phyloP scores from a whole-genome alignment of 2,888 invertebrate genomes.

The Oasisia sp. region DNA sequence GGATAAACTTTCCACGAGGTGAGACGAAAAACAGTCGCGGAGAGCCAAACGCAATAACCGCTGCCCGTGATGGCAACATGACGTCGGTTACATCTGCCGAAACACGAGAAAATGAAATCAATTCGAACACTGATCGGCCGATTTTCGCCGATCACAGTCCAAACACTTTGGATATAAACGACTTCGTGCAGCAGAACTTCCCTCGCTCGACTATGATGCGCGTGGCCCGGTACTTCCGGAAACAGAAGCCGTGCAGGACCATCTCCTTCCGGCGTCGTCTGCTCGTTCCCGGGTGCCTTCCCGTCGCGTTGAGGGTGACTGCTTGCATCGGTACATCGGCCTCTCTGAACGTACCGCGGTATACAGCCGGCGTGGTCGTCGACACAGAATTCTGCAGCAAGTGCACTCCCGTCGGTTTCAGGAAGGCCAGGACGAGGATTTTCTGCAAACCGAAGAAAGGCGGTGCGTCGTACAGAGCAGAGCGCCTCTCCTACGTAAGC shows the following conservation, averaged over 20 bases:
- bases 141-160: neutral
- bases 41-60: neutral
- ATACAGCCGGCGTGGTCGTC: neutral
- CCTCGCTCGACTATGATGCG: neutral
- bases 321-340: neutral
- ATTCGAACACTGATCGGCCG: neutral
- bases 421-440: neutral
- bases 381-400: conserved; percentile 6
- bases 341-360: neutral
- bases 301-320: neutral
- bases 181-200: neutral
- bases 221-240: neutral
- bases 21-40: neutral
- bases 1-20: neutral
- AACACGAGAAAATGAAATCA: neutral
- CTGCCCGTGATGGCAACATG: neutral
- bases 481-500: neutral
- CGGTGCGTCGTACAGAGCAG: neutral
- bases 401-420: neutral
- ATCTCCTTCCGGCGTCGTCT: neutral
- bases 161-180: neutral
- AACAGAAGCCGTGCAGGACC: neutral
- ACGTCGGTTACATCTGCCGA: neutral
- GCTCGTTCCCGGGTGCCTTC: neutral
- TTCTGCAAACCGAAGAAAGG: neutral